Evolutionary conservation across 64 coral and sea anemone genomes (phyloP), one percentile per base, ranked within the genome.

Genomic region (Stylophora pistillata): DNA sequence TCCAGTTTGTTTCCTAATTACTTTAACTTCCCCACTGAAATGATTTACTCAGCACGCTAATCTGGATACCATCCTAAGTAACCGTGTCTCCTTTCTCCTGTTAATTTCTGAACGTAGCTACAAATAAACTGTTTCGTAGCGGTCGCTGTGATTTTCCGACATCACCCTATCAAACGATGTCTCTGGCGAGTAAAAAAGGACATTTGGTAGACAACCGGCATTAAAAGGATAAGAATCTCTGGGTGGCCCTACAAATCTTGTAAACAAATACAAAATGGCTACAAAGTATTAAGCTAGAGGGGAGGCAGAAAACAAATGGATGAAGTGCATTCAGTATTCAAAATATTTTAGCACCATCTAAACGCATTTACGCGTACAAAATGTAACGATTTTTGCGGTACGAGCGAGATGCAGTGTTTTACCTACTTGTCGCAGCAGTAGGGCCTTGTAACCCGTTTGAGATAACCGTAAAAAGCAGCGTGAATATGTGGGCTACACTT

Each of bases 221-320:
- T 70, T 28, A 31, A 84, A 47, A 25, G 34, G 34, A 55, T 63
- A 52, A 13, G 52, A 84, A 53, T 27, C 62, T 33, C 47, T 70
- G 62, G 30, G 30, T 64, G 57, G 32, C 15, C 78, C 13, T 23
- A 28, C 21, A 37, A 37, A 53, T 20, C 75, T 69, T 21, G 62
- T 84, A 84, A 84, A 84, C 61, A 84, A 84, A n/a, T 23, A 9
- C 21, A 70, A 84, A 84, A 65, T 54, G 21, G 62, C 31, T 79
- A 79, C 60, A 47, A 69, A 69, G 62, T 53, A 65, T 28, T 84
- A 84, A 41, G 14, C 30, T 52, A 65, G 34, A 69, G 31, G 15
- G 33, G 37, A 47, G 37, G 53, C 27, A 11, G 47, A 65, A 27
- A 26, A 65, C 79, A 34, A 41, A 31, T 52, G 30, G 18, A 82